Evolutionary conservation across 2,888 invertebrate genomes (phyloP), one percentile per base, ranked within the genome.

Genomic region (Caenorhabditis sulstoni): DNA sequence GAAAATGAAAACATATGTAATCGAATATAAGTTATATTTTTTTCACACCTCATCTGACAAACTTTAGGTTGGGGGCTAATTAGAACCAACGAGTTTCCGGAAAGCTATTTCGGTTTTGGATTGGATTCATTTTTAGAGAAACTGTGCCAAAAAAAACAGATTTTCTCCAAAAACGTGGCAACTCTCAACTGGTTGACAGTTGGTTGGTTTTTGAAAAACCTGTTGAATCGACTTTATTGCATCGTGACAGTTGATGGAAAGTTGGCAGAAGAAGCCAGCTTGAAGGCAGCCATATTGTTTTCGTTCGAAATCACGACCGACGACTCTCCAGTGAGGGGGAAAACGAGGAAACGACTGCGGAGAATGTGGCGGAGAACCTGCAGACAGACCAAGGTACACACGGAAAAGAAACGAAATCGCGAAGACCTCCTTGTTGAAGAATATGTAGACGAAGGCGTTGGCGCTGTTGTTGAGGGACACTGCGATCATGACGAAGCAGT

Each of bases 381-480:
- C 49, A 65, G 18, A 47, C 5, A 45, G n/a, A 41, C 41, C 12
- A 52, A 47, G 20, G 11, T 52, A 16, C 50, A n/a, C 16, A 41
- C 41, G 5, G n/a, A 37, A 20, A 7, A 1, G 35, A 35, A 62
- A 18, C 37, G 50, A 14, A 39, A 23, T n/a, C n/a, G n/a, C n/a
- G n/a, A 47, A 0, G 23, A 79, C 82, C 70, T 82, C 82, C 22
- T 55, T 55, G 58, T 82, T 82, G 37, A 66, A 75, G 22, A 55
- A n/a, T 20, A 82, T 58, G 44, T 79, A 82, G 12, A 78, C 75
- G 16, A 74, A 29, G 1, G 78, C 73, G 29, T 79, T 82, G n/a
- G 79, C 79, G 47, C 73, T 58, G 44, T 71, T 71, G 62, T 82
- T 82, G 20, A 82, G 41, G 14, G 73, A 65, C 1, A 79, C 79